Percentiles rank a stretch among this genome's conserved stretches.
Evolutionary conservation across 1,140 invertebrate species (phyloP).

Genomic region (Mercenaria mercenaria): DNA sequence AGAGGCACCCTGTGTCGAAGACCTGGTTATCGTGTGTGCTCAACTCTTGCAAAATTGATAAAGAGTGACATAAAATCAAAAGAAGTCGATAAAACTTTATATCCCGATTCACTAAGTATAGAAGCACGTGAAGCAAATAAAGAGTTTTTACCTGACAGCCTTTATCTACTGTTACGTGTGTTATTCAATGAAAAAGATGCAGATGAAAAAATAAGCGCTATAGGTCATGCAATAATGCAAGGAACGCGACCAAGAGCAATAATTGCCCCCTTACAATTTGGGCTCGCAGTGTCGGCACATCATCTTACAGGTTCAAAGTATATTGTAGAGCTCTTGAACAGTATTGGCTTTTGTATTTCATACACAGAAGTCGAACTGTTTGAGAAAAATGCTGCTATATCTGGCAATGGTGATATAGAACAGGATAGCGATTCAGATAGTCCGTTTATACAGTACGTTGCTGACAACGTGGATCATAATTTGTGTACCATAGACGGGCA

Average conservation of each 20-base stretch:
- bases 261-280: slow-evolving; percentile 72
- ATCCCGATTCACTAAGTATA: background rate
- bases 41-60: slow-evolving; percentile 59
- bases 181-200: slow-evolving; percentile 13
- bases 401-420: background rate
- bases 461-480: slow-evolving; percentile 72
- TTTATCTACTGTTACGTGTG: background rate
- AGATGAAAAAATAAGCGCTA: background rate
- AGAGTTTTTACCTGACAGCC: background rate
- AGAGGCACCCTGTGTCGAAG: too few species aligned
- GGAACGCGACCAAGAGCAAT: slow-evolving; percentile 62
- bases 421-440: background rate
- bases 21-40: too few species aligned
- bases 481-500: slow-evolving; percentile 65
- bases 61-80: slow-evolving; percentile 60
- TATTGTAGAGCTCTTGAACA: background rate
- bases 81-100: background rate
- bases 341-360: background rate
- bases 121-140: background rate
- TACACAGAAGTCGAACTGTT: slow-evolving; percentile 33
- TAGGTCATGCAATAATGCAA: slow-evolving; percentile 44
- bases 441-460: slow-evolving; percentile 52
- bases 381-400: background rate
- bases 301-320: slow-evolving; percentile 65
- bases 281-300: slow-evolving; percentile 75